phyloP scores from a whole-genome alignment of 2,113 vertebrate species.

The Eurystomus gularis region DNA sequence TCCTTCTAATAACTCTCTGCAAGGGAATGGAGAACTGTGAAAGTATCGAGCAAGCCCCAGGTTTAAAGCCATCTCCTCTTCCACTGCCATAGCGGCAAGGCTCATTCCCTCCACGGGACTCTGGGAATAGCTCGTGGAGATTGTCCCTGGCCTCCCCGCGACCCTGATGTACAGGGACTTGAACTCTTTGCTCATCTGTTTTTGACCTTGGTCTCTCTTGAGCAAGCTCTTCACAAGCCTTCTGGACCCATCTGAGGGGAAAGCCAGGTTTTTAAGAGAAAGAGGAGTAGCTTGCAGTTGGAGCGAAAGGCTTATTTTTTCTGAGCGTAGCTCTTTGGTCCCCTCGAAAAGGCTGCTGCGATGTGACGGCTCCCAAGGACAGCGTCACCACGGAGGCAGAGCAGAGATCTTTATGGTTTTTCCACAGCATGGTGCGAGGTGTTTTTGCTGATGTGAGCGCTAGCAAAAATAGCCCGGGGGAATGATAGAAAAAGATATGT shows the following conservation, averaged over 20 bases:
- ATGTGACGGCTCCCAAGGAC: not conserved
- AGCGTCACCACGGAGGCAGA: not conserved
- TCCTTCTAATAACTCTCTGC: not conserved
- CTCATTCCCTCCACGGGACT: fast-evolving
- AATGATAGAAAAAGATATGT: slow-evolving; percentile 21
- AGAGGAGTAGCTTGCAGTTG: not conserved
- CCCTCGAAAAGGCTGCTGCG: not conserved
- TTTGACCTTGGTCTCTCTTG: not conserved
- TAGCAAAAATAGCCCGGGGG: not conserved
- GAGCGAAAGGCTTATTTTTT: not conserved
- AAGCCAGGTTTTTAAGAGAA: not conserved
- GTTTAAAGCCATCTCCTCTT: not conserved
- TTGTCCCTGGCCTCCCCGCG: not conserved
- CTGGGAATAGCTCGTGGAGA: not conserved
- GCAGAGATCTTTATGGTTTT: not conserved
- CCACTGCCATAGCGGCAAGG: not conserved
- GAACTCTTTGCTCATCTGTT: fast-evolving
- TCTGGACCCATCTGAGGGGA: not conserved
- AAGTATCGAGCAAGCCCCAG: not conserved
- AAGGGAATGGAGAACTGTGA: not conserved
- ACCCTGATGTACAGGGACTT: not conserved
- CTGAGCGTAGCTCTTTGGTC: too few relatives aligned
- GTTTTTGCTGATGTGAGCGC: not conserved
- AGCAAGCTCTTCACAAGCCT: not conserved
- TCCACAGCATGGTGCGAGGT: fast-evolving